Conservation (phyloP, 2,113 vertebrate genomes). For the Periophthalmodon schlosseri region DNA sequence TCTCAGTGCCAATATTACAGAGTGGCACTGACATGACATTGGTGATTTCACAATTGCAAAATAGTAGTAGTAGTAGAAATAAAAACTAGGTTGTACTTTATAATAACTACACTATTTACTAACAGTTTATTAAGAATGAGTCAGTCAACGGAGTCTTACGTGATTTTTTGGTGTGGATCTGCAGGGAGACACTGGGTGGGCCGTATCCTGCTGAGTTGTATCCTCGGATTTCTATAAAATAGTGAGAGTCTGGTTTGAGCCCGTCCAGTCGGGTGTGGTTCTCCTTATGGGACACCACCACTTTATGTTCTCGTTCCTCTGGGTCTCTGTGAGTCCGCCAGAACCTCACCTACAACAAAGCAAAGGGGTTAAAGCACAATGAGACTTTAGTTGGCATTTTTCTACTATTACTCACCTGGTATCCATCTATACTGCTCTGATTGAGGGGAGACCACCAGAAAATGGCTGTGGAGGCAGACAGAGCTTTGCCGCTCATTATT, state of each 20-base stretch:
- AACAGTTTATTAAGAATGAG: too few species aligned
- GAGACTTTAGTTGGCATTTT: constrained; percentile 10
- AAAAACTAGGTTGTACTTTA: too few species aligned
- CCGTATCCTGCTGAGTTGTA: constrained; percentile 92
- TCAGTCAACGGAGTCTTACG: constrained; percentile 79
- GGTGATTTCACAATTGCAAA: too few species aligned
- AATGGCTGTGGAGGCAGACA: constrained; percentile 87
- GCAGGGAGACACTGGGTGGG: constrained; percentile 78
- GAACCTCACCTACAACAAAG: constrained; percentile 84
- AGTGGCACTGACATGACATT: too few species aligned
- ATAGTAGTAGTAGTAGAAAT: too few species aligned
- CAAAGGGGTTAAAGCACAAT: not conserved
- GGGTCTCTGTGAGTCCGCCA: constrained; percentile 84
- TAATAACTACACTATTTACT: too few species aligned
- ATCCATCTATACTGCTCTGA: constrained; percentile 84
- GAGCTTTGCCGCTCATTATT: constrained; percentile 73
- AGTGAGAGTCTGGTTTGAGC: constrained; percentile 84
- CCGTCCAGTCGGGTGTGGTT: constrained; percentile 87
- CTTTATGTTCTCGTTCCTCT: constrained; percentile 82
- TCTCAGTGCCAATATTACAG: too few species aligned
- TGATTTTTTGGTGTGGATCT: constrained; percentile 87
- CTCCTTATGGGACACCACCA: constrained; percentile 80
- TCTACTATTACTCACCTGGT: constrained; percentile 81
- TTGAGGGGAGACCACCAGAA: constrained; percentile 85
- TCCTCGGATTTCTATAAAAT: constrained; percentile 86